These are phyloP conservation scores for Hoplodrina blanda DNA, from an alignment of 2,888 invertebrate species.

Conservation along the genomic window DNA sequence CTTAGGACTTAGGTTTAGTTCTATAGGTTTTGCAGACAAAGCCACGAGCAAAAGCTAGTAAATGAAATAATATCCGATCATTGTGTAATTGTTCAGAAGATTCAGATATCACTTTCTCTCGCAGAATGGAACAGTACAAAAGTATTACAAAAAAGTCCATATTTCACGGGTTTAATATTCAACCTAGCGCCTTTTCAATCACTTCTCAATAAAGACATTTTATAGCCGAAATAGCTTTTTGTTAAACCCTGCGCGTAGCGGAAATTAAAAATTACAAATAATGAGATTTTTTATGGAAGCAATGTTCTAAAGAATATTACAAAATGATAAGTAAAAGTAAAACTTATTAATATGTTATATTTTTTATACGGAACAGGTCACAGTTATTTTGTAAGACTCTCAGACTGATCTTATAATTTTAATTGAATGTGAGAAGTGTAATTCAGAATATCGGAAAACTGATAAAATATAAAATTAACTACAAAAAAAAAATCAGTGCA, in stretches of 20 bases:
- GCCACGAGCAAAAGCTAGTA: too few relatives aligned
- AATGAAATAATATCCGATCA: neutral
- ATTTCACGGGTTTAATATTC: constrained; percentile 55
- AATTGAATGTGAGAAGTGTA: too few relatives aligned
- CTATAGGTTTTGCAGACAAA: too few relatives aligned
- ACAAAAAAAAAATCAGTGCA: too few relatives aligned
- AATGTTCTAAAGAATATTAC: constrained; percentile 14
- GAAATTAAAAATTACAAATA: constrained; percentile 72
- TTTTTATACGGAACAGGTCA: neutral
- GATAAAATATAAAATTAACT: too few relatives aligned
- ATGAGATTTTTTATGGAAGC: constrained; percentile 47
- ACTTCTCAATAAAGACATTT: constrained; percentile 66
- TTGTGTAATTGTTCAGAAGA: neutral
- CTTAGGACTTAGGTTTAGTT: too few relatives aligned
- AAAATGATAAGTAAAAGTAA: constrained; percentile 20
- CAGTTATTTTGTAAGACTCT: neutral
- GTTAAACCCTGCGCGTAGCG: constrained; percentile 53
- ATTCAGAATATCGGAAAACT: too few relatives aligned
- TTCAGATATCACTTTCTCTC: neutral
- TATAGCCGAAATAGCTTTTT: constrained; percentile 64
- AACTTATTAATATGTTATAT: neutral
- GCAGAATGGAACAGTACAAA: neutral
- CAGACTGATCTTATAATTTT: too few relatives aligned
- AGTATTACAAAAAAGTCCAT: constrained; percentile 12
- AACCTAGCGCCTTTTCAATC: constrained; percentile 63